phyloP scores from a whole-genome alignment of 1,140 invertebrate genomes.

The Neuroterus valhalla region DNA sequence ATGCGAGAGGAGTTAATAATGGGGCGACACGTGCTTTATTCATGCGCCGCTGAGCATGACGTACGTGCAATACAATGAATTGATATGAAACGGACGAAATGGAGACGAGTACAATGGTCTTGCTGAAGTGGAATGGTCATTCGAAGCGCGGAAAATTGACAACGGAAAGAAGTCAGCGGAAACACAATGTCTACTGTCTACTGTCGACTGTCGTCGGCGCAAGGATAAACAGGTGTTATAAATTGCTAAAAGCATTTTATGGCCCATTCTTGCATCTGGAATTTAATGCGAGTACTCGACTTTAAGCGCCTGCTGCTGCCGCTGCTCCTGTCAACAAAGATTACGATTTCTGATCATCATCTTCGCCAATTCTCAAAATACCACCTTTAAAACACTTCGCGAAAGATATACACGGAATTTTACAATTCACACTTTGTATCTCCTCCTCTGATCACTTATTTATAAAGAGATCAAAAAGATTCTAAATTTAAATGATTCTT shows the following conservation, averaged over 20 bases:
- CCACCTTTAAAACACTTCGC: no score
- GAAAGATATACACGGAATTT: no score
- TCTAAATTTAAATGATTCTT: no score
- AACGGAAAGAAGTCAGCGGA: constrained; percentile 20
- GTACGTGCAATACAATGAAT: constrained; percentile 20
- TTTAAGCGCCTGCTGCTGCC: neutral
- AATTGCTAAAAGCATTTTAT: constrained; percentile 20
- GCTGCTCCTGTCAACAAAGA: no score
- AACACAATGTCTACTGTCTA: constrained; percentile 3
- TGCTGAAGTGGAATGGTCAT: constrained; percentile 10
- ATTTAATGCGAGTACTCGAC: neutral
- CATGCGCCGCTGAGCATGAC: constrained; percentile 28
- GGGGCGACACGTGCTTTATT: constrained; percentile 29
- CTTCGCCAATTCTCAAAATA: no score
- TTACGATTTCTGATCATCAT: no score
- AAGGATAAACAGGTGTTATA: constrained; percentile 25
- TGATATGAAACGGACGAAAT: constrained; percentile 5
- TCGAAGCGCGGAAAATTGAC: neutral
- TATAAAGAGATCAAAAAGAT: no score
- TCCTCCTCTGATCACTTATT: no score
- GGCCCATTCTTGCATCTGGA: neutral
- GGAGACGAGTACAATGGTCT: neutral
- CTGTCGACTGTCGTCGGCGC: neutral
- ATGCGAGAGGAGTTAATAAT: constrained; percentile 27
- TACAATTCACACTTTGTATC: no score